Evolutionary conservation across 2,888 invertebrate species (phyloP).

Genomic region (Lordiphosa andalusiaca): DNA sequence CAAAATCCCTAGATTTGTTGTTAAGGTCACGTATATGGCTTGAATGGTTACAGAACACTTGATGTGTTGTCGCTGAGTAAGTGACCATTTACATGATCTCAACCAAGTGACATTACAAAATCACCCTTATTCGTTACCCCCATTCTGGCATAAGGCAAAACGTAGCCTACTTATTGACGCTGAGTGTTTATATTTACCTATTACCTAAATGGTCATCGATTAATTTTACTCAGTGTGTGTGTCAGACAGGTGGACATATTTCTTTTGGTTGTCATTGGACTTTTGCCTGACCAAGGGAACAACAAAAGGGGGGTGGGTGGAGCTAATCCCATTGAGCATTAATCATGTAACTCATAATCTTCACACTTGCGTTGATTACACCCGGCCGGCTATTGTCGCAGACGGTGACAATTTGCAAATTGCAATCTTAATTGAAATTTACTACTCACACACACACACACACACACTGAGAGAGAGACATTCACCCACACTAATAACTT

Average conservation of each 20-base stretch:
- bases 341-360: slow-evolving; percentile 68
- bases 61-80: background rate
- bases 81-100: too few species aligned
- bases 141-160: slow-evolving; percentile 22
- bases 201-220: slow-evolving; percentile 39
- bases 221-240: slow-evolving; percentile 10
- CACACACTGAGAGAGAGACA: slow-evolving; percentile 3
- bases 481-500: slow-evolving; percentile 54
- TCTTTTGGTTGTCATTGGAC: slow-evolving; percentile 65
- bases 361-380: slow-evolving; percentile 57
- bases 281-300: slow-evolving; percentile 23
- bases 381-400: slow-evolving; percentile 22
- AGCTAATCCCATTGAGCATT: slow-evolving; percentile 26
- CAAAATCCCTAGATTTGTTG: slow-evolving; percentile 33
- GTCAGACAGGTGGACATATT: slow-evolving; percentile 38
- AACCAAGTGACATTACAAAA: background rate
- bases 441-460: slow-evolving; percentile 18
- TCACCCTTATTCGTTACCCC: background rate
- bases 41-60: slow-evolving; percentile 34
- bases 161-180: slow-evolving; percentile 57
- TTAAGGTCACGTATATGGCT: slow-evolving; percentile 32
- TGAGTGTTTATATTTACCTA: slow-evolving; percentile 19
- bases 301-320: background rate
- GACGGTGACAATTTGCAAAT: slow-evolving; percentile 67
- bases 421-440: slow-evolving; percentile 67